Evolutionary conservation across 2,888 invertebrate genomes (phyloP), one percentile per base, ranked within the genome.

Genomic region (Nephrotoma flavescens): DNA sequence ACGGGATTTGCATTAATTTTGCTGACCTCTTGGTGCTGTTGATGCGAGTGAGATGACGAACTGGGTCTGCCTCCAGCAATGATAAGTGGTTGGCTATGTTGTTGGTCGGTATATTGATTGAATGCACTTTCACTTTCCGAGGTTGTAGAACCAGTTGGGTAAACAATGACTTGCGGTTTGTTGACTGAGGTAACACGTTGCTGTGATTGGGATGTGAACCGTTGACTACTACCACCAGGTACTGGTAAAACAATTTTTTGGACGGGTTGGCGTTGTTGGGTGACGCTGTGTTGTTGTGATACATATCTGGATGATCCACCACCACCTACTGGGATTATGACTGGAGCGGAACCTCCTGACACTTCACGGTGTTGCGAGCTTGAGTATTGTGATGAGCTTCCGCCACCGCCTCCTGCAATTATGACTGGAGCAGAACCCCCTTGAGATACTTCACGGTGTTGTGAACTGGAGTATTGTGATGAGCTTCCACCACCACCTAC

Each of bases 201-300:
- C 15, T 85, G 85, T 11, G 85, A 42, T 44, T 85, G 86, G 6
- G 85, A 12, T 42, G 31, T 86, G 86, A 45, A 85, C 2, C 44
- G 42, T 85, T 85, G 85, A n/a, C 19, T 44, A n/a, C 6, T 9
- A 44, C 85, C 45, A 19, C 86, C 86, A 11, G 87, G 44, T 83
- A 47, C 47, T 57, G 87, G 87, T 85, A 87, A 31, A 5, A 87
- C 83, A 41, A 89, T 86, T 41, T 89, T 89, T 86, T 71, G 45
- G 2, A 88, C 87, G 0, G 88, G 86, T 87, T 89, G 90, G 42
- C 88, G 89, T 87, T 90, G 89, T 31, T 89, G 90, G 9, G 71
- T 71, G 87, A 90, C 90, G 86, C 89, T 88, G 86, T 90, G 90
- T 86, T 89, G 90, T 15, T 89, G 88, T 86, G 89, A 91, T 89